phyloP scores from a whole-genome alignment of 2,888 invertebrate genomes.

The Schizotus pectinicornis region DNA sequence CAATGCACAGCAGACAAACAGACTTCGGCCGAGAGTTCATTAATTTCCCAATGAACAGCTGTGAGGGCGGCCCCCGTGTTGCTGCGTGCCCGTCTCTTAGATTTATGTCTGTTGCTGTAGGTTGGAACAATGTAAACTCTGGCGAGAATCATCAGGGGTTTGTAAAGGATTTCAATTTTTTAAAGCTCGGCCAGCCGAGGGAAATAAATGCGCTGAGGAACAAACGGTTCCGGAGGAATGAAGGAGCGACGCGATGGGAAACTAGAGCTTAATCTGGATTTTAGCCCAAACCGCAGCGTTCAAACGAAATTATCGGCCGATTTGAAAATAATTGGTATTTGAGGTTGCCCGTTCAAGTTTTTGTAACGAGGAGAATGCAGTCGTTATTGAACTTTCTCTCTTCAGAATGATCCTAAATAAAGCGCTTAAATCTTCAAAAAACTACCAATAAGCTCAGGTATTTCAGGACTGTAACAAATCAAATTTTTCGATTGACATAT shows the following conservation, averaged over 20 bases:
- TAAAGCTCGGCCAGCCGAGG: slow-evolving; percentile 33
- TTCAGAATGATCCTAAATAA: too few species aligned
- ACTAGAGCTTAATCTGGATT: too few species aligned
- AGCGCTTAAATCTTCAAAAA: too few species aligned
- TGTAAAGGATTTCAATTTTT: slow-evolving; percentile 43
- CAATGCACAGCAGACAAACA: slow-evolving; percentile 43
- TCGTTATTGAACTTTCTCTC: too few species aligned
- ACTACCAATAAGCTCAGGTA: too few species aligned
- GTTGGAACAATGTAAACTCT: slow-evolving; percentile 34
- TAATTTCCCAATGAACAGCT: slow-evolving; percentile 47
- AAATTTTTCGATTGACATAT: too few species aligned
- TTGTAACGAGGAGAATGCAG: too few species aligned
- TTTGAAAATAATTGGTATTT: too few species aligned
- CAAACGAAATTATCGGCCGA: too few species aligned
- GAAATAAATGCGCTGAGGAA: slow-evolving; percentile 18
- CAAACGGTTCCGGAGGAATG: neutral
- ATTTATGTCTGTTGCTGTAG: slow-evolving; percentile 33
- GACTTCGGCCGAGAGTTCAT: slow-evolving; percentile 40
- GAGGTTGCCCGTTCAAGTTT: too few species aligned
- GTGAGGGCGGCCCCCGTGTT: slow-evolving; percentile 32
- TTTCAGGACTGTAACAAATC: too few species aligned
- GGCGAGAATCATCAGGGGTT: slow-evolving; percentile 39
- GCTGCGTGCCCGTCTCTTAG: slow-evolving; percentile 33
- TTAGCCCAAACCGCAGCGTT: too few species aligned
- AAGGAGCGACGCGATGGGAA: neutral